These are phyloP conservation scores for Zaprionus lachaisei DNA, from an alignment of 1,140 invertebrate genomes.

Conservation along the genomic window DNA sequence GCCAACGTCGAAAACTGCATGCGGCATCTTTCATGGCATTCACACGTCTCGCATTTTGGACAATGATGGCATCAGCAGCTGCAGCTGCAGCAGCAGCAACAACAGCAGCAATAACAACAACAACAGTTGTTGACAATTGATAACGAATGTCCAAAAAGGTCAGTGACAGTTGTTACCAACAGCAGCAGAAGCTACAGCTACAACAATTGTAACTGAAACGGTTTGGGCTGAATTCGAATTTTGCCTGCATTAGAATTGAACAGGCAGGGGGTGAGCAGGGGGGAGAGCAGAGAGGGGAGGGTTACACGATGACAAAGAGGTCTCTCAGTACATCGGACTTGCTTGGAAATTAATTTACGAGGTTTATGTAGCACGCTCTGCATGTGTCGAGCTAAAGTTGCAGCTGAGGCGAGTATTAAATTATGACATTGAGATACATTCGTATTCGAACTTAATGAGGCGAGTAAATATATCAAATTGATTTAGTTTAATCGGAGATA, in stretches of 20 bases:
- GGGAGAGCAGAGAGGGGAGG: not conserved
- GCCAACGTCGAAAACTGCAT: constrained; percentile 35
- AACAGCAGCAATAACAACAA: constrained; percentile 34
- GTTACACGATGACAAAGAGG: not conserved
- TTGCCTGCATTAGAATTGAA: not conserved
- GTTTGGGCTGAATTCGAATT: not conserved
- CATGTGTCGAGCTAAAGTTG: too few species aligned
- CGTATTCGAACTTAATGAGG: too few species aligned
- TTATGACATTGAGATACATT: too few species aligned
- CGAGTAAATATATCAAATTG: too few species aligned
- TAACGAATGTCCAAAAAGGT: constrained; percentile 66
- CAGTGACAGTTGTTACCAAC: constrained; percentile 45
- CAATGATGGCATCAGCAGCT: constrained; percentile 52
- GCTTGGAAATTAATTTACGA: not conserved
- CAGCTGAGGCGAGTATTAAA: too few species aligned
- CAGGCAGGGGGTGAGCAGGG: not conserved
- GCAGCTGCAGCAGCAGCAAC: constrained; percentile 22
- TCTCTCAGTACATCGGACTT: not conserved
- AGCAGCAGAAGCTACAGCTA: constrained; percentile 20
- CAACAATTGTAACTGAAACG: constrained; percentile 37
- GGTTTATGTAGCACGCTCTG: too few species aligned
- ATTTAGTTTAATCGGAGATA: not conserved
- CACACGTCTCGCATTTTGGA: constrained; percentile 49
- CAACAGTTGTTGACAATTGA: constrained; percentile 62
- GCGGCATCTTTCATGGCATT: constrained; percentile 60